These are phyloP conservation scores for Sciurus vulgaris DNA, from an alignment of 2,797 vertebrate species.

Conservation along the genomic window DNA sequence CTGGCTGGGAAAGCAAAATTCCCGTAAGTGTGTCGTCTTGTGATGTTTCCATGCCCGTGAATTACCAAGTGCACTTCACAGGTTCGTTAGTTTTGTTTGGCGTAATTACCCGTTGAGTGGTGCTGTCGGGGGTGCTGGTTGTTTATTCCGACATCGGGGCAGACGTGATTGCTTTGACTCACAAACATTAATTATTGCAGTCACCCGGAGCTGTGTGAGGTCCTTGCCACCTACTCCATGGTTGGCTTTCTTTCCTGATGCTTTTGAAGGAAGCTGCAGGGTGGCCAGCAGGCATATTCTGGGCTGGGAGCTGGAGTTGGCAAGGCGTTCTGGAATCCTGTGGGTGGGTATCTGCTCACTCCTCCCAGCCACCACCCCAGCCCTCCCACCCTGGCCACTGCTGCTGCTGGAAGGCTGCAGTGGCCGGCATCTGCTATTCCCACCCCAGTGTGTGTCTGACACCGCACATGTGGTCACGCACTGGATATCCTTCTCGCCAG, in stretches of 20 bases:
- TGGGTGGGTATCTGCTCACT: neutral
- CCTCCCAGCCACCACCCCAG: neutral
- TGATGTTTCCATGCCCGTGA: neutral
- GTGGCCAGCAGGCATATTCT: neutral
- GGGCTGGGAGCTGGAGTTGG: neutral
- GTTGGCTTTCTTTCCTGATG: slow-evolving; percentile 51
- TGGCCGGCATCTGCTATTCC: neutral
- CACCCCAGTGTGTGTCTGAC: neutral
- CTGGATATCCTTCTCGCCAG: neutral
- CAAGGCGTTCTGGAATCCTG: neutral
- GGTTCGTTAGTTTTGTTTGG: slow-evolving; percentile 67
- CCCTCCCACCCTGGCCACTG: neutral
- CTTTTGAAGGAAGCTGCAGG: slow-evolving; percentile 26
- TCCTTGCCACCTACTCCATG: slow-evolving; percentile 48
- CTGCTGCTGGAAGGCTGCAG: neutral
- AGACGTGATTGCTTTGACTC: slow-evolving; percentile 73
- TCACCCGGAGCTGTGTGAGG: slow-evolving; percentile 60
- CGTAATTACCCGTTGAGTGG: slow-evolving; percentile 68
- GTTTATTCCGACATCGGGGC: slow-evolving; percentile 67
- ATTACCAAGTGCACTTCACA: slow-evolving; percentile 1
- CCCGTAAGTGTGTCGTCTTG: neutral
- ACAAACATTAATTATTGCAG: slow-evolving; percentile 74
- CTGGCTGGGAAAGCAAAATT: neutral
- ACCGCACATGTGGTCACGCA: fast-evolving
- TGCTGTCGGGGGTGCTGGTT: slow-evolving; percentile 57